Percentiles rank a stretch among this genome's conserved stretches.
phyloP scores from a whole-genome alignment of 2,797 vertebrate genomes.

The Gouania willdenowi region DNA sequence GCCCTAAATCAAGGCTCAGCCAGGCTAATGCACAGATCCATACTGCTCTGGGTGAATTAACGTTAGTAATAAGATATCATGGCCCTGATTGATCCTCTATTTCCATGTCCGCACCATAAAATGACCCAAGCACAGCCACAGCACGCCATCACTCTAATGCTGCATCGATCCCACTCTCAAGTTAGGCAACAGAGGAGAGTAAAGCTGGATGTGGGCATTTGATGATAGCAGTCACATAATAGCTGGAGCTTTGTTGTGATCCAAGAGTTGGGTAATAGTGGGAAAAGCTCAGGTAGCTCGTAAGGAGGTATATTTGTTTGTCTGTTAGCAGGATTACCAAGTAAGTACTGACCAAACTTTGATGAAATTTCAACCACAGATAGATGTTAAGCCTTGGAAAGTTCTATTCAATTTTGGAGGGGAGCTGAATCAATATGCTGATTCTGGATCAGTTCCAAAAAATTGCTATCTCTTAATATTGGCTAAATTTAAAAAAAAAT shows the following conservation, averaged over 20 bases:
- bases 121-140: conserved; percentile 87
- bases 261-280: background rate
- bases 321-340: no score
- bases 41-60: conserved; percentile 96
- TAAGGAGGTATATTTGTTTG: no score
- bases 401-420: no score
- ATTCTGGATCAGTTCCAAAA: no score
- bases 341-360: no score
- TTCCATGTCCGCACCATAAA: conserved; percentile 88
- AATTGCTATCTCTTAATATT: no score
- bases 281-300: no score
- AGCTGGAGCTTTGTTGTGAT: background rate
- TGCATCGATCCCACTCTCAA: conserved; percentile 83
- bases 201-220: conserved; percentile 11
- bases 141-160: conserved; percentile 85
- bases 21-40: conserved; percentile 86
- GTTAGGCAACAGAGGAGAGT: conserved; percentile 27
- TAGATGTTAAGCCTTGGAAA: no score
- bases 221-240: background rate
- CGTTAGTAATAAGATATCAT: conserved; percentile 98
- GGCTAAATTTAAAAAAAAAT: no score
- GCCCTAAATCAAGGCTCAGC: conserved; percentile 75
- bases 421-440: no score
- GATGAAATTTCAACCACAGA: no score
- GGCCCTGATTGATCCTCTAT: conserved; percentile 92